Base-by-base conservation (phyloP, 2,888 invertebrate genomes). In the Mythimna impura region DNA sequence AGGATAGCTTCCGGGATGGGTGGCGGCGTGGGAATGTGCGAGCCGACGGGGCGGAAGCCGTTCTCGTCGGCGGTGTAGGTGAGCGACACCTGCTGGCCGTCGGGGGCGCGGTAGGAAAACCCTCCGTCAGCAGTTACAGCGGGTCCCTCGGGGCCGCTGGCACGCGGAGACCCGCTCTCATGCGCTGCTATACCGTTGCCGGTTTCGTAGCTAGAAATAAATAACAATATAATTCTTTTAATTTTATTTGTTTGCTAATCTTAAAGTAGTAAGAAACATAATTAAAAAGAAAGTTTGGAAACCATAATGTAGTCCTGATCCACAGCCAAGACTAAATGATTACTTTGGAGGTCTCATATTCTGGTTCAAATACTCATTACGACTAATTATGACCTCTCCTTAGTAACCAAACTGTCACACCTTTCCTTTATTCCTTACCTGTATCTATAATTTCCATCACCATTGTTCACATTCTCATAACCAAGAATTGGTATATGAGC, bases 41-140 rank as follows among this genome's bases (percentile, higher is more conserved):
- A 96, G 68, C 97, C 97, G 78, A 90, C 93, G 60, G 97, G 97
- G 86, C 97, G 97, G 94, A 97, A 97, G 73, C 97, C 97, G 87
- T 97, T 97, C 90, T 97, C 97, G 86, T 97, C 97, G 55, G 97
- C 97, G 63, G 97, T 95, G 93, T 97, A 97, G 20, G 96, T 94
- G 68, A 97, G 91, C 54, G 97, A 96, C 84, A 97, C 95, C 81
- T 96, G 93, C 82, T 96, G 96, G 62, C 97, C 97, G 85, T 97
- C 97, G 3, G 97, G 97, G 1, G 97, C 97, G 54, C 97, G 97
- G 92, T 97, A 97, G 4, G 97, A 97, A 93, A 95, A 97, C 70
- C 96, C 97, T 40, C 97, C 97, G 80, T 97, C 97, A 0, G 97
- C 97, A 6, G 97, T 96, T 63, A 94, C 94, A 0, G 95, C 94